Base-by-base conservation (phyloP, 2,113 vertebrate genomes). In the Edolisoma coerulescens region DNA sequence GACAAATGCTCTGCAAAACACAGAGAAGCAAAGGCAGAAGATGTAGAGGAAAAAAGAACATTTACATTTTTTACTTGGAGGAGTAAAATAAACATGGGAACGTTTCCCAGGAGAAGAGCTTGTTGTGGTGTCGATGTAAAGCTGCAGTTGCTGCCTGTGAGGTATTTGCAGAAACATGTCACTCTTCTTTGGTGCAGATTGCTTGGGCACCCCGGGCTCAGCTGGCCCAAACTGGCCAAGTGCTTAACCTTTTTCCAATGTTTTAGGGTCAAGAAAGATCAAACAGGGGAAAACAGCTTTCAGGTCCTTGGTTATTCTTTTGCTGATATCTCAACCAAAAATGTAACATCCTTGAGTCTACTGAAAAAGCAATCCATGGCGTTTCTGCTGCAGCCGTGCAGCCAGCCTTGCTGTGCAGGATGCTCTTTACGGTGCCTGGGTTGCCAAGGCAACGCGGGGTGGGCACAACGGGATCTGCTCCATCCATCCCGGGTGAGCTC, bases 11-110 rank as follows among this genome's bases (percentile, higher is more conserved):
- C 88, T 54, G 69, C 56, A 39, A 81, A 74, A 61, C 20, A 52
- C 33, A 22, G 83, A 60, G 85, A 32, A 37, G 73, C 84, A 67
- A 27, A 93, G 90, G 7, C 64, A 89, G 64, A 63, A 90, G 68
- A 75, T 75, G 64, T 52, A 27, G 70, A 45, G 71, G 37, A 12
- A 88, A 56, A 75, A 35, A 70, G 84, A 74, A n/a, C 91, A 93
- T 95, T 88, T 87, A 57, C 50, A 74, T 91, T 85, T 93, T 83
- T 71, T 33, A 77, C 77, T 87, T 44, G 64, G 89, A 84, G 52
- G 64, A 95, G 93, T 87, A 74, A 91, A 90, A 89, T 81, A 95
- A 95, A 89, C 71, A 93, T 60, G 95, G 95, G 95, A 90, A 67
- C 3, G 0, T 49, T 96, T 96, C 95, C 95, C 85, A 39, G 93